Percentiles rank a stretch among this genome's conserved stretches.
phyloP scores from a whole-genome alignment of 2,797 vertebrate genomes.

The Pseudochaenichthys georgianus region DNA sequence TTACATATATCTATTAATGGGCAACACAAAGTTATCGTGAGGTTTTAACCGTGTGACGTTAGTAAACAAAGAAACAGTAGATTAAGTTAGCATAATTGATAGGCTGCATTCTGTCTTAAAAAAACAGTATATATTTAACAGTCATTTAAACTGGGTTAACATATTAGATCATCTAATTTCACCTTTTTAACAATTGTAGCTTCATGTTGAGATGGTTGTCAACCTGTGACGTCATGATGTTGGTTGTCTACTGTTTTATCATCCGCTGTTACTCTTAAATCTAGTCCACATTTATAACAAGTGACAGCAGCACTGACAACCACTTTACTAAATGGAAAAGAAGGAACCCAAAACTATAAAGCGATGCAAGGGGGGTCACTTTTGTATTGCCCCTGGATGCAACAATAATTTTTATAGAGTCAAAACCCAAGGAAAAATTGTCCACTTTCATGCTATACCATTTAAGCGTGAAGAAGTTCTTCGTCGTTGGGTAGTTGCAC shows the following conservation, averaged over 20 bases:
- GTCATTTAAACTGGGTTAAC: not conserved
- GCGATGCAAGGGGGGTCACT: not conserved
- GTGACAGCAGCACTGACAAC: too few species aligned
- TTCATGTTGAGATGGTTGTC: not conserved
- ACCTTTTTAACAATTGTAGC: not conserved
- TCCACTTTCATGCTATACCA: not conserved
- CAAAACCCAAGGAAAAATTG: not conserved
- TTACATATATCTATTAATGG: not conserved
- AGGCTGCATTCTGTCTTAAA: not conserved
- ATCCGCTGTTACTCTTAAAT: not conserved
- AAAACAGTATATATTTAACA: not conserved
- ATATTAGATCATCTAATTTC: not conserved
- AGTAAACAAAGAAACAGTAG: not conserved
- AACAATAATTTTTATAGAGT: constrained; percentile 3
- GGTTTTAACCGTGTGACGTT: not conserved
- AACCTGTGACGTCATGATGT: constrained; percentile 6
- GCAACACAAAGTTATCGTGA: not conserved
- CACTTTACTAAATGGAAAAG: not conserved
- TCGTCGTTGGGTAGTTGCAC: not conserved
- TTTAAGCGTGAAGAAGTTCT: not conserved
- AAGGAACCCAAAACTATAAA: not conserved
- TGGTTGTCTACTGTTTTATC: not conserved
- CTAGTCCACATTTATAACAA: not conserved
- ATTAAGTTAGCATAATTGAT: not conserved
- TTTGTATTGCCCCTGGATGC: not conserved